Percentiles rank a stretch among this genome's conserved stretches.
phyloP scores from a whole-genome alignment of 2,113 vertebrate species.

The Pangasianodon hypophthalmus region DNA sequence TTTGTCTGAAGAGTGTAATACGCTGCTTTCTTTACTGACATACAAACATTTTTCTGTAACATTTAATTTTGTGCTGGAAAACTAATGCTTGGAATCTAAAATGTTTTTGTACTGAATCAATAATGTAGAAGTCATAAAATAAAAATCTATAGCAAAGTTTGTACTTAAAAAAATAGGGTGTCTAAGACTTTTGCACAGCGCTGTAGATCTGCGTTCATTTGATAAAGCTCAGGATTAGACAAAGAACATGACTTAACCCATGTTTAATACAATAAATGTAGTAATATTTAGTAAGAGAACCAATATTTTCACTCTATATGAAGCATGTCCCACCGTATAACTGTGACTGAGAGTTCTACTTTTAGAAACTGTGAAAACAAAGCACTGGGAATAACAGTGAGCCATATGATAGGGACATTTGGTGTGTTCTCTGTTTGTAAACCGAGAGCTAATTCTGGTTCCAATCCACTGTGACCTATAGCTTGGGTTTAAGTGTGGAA shows the following conservation, averaged over 20 bases:
- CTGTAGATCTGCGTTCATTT: not conserved
- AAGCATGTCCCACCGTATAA: not conserved
- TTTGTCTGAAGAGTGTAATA: no score
- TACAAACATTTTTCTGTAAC: no score
- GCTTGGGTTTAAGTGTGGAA: not conserved
- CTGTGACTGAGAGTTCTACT: not conserved
- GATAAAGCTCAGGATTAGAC: not conserved
- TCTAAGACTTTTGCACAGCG: no score
- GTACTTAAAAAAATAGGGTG: no score
- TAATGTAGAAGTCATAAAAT: no score
- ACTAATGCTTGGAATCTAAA: no score
- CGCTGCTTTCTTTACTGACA: no score
- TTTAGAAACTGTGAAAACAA: constrained; percentile 1
- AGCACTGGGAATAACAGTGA: not conserved
- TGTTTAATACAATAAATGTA: not conserved
- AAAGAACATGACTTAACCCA: not conserved
- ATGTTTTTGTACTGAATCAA: no score
- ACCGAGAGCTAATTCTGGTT: not conserved
- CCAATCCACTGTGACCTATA: not conserved
- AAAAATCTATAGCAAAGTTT: no score
- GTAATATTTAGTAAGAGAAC: not conserved
- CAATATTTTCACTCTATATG: not conserved
- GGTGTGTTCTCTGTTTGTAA: not conserved
- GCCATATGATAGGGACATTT: not conserved
- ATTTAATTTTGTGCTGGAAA: no score